Percentiles rank a stretch among this genome's conserved stretches.
phyloP scores from a whole-genome alignment of 2,797 vertebrate genomes.

The Alfaro cultratus region DNA sequence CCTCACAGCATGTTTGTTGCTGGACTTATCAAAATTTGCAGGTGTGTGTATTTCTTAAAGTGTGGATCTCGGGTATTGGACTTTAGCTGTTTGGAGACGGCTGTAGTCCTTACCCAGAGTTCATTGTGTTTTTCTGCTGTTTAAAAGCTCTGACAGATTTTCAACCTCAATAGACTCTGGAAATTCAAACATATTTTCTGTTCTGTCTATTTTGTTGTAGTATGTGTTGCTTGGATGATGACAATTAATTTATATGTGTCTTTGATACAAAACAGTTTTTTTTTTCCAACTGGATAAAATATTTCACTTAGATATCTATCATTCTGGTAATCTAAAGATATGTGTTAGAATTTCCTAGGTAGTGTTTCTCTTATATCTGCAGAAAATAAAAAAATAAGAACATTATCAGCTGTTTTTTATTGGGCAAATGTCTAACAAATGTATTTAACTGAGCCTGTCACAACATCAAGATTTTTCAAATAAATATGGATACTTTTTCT shows the following conservation, averaged over 20 bases:
- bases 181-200: conserved; percentile 27
- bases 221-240: background rate
- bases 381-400: background rate
- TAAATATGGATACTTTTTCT: background rate
- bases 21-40: background rate
- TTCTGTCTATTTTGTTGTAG: background rate
- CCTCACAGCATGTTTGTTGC: background rate
- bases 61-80: background rate
- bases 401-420: background rate
- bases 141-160: conserved; percentile 33
- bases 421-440: background rate
- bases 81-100: background rate
- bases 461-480: background rate
- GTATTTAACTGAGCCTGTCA: background rate
- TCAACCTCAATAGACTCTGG: conserved; percentile 32
- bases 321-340: background rate
- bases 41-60: background rate
- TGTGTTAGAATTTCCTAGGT: background rate
- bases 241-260: background rate
- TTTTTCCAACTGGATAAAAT: background rate
- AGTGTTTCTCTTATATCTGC: background rate
- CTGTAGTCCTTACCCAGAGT: background rate
- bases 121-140: conserved; percentile 11
- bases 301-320: background rate
- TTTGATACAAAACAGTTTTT: background rate